Percentiles rank a stretch among this genome's conserved stretches.
These are phyloP conservation scores for Heliconius hermathena DNA, from an alignment of 1,140 invertebrate species.

Conservation along the genomic window DNA sequence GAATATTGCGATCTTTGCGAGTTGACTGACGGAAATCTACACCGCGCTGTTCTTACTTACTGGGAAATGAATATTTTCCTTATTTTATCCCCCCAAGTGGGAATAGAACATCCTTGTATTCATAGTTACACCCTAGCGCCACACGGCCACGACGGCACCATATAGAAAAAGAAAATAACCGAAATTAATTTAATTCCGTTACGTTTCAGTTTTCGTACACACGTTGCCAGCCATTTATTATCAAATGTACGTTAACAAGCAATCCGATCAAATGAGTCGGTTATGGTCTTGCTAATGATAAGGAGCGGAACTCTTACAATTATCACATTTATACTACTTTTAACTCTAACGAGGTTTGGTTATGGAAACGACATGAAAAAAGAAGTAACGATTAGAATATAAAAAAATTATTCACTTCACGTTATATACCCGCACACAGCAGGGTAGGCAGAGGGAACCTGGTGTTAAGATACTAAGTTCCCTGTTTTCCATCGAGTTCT, in stretches of 20 bases:
- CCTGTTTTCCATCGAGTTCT: no score
- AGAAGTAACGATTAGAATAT: no score
- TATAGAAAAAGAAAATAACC: background rate
- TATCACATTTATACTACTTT: background rate
- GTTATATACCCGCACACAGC: no score
- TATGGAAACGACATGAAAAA: background rate
- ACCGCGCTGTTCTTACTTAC: background rate
- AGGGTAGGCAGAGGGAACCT: no score
- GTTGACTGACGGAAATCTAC: background rate
- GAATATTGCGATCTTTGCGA: background rate
- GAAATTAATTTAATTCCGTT: background rate
- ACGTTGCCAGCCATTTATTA: background rate
- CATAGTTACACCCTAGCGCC: background rate
- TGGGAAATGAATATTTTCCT: background rate
- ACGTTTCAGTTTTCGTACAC: background rate
- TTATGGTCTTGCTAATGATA: background rate
- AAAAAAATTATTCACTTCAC: no score
- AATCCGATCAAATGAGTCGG: slow-evolving; percentile 3
- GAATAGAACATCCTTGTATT: background rate
- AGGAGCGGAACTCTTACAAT: slow-evolving; percentile 1
- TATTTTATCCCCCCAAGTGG: background rate
- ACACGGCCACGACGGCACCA: no score
- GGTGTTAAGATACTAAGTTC: no score
- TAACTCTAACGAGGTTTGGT: background rate
- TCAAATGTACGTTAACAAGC: slow-evolving; percentile 3